Evolutionary conservation across 2,113 vertebrate species (phyloP).

Genomic region (Bungarus multicinctus): DNA sequence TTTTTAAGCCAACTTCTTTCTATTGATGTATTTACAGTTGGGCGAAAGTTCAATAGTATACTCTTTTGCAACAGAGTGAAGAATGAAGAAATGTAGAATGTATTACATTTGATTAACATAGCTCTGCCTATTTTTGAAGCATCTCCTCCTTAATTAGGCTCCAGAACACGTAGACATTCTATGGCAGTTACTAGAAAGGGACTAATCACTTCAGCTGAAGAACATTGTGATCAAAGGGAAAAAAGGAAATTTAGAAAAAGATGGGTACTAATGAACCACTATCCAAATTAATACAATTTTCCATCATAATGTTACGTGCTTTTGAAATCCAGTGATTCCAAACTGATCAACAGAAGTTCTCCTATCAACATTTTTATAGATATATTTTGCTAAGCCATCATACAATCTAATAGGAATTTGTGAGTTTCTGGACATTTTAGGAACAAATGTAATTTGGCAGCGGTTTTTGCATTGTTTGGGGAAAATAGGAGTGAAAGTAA

Average conservation of each 20-base stretch:
- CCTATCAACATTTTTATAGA: not conserved
- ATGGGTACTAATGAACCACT: not conserved
- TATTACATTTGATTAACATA: not conserved
- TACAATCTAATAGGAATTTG: not conserved
- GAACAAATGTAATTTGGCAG: not conserved
- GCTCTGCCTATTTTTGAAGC: not conserved
- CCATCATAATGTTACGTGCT: not conserved
- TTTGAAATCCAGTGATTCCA: not conserved
- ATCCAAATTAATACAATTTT: not conserved
- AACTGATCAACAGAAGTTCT: not conserved
- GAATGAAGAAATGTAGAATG: not conserved
- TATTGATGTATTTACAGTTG: not conserved
- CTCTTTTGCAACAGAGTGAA: not conserved
- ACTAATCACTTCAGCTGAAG: not conserved
- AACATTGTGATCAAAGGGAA: not conserved
- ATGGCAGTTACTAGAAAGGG: not conserved
- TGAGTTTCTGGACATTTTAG: not conserved
- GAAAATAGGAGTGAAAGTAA: not conserved
- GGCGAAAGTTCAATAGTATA: not conserved
- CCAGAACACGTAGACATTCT: not conserved
- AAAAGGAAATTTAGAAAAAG: not conserved
- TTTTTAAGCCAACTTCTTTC: not conserved
- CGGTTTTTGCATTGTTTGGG: not conserved
- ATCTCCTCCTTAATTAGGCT: not conserved
- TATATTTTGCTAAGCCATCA: not conserved